Conservation (phyloP, 1,140 invertebrate genomes). For the Achroia grisella region DNA sequence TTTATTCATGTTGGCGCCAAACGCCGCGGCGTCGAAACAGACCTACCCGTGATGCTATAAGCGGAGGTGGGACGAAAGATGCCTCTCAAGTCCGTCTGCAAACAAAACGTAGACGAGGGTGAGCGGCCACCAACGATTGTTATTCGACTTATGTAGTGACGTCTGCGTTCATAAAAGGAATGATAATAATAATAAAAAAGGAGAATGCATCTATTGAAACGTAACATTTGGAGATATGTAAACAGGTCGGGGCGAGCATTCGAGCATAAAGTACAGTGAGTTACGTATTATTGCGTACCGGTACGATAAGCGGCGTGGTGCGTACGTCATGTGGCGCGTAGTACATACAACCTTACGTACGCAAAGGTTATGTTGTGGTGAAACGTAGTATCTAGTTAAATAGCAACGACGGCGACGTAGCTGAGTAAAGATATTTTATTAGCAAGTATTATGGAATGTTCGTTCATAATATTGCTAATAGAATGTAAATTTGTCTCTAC, state of each 20-base stretch:
- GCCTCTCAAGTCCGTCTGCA: slow-evolving; percentile 40
- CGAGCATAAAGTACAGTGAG: no score
- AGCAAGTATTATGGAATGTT: no score
- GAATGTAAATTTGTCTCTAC: no score
- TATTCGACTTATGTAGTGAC: slow-evolving; percentile 57
- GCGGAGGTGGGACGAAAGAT: slow-evolving; percentile 32
- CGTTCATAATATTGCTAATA: no score
- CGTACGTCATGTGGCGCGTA: no score
- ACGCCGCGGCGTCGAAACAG: slow-evolving; percentile 33
- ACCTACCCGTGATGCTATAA: slow-evolving; percentile 12
- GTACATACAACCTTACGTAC: no score
- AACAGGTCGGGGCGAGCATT: slow-evolving; percentile 11
- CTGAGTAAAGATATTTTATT: no score
- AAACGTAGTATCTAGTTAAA: no score
- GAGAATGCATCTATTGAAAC: slow-evolving; percentile 43
- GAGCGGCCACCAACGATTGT: slow-evolving; percentile 56
- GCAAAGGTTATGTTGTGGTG: no score
- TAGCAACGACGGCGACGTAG: no score
- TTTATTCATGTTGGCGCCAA: slow-evolving; percentile 60
- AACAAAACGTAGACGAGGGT: slow-evolving; percentile 47
- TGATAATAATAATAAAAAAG: slow-evolving; percentile 49
- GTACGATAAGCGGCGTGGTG: no score
- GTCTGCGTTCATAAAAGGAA: slow-evolving; percentile 51
- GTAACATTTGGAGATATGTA: slow-evolving; percentile 21
- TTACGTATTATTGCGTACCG: no score